Evolutionary conservation across 2,113 vertebrate genomes (phyloP), one percentile per base, ranked within the genome.

Genomic region (Sinocyclocheilus anophthalmus): DNA sequence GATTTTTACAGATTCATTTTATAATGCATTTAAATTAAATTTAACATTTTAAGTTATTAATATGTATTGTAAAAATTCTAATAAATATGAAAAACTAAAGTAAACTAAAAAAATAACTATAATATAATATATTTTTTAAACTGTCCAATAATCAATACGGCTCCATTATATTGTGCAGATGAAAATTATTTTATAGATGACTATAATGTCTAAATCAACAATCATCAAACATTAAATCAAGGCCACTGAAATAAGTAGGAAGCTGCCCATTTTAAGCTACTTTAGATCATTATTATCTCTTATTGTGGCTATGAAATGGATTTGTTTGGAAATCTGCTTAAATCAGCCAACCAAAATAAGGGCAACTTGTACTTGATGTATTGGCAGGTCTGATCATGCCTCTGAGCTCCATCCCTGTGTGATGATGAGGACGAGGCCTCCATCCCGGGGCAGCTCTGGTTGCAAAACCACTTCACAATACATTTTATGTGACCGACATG

Each of bases 331-430:
- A 80, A 63, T 80, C 39, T 48, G 37, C 37, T 81, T 24, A 48
- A 82, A 82, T 69, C 42, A 20, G n/a, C 20, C 79, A 48, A 33
- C 5, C 14, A 12, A 45, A 67, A 67, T 16, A 48, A 33, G 14
- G 5, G 45, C 9, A 53, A 50, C 42, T 69, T 82, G 24, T 63
- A 86, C 90, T 93, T 89, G 45, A 72, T 45, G 78, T 57, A 88
- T 89, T 90, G 79, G 84, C 86, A 92, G 33, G 86, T 30, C 42
- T 79, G 33, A 20, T 77, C 87, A 45, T 85, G 83, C 67, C 84
- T 65, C 59, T 7, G 50, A 76, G 69, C 85, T 72, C 55, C 70
- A 72, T 30, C 59, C 22, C 0, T 73, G 16, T 10, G 16, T 84
- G 24, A 14, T 33, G 24, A 53, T 50, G 42, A 69, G 42, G 39